Percentiles rank a stretch among this genome's conserved stretches.
phyloP scores from a whole-genome alignment of 37 sponge, comb jelly and placozoan species.

The Ephydatia muelleri region DNA sequence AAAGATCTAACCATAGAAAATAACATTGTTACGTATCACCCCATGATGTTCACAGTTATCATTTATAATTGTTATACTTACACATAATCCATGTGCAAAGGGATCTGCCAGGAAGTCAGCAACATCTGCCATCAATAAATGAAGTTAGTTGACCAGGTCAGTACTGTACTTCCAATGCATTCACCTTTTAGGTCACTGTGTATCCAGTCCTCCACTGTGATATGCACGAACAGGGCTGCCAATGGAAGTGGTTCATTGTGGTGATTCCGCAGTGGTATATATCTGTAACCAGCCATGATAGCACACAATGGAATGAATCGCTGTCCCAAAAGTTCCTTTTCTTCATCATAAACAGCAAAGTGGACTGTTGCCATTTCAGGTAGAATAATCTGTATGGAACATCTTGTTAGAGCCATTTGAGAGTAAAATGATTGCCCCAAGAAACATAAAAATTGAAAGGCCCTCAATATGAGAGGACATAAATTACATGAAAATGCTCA shows the following conservation, averaged over 20 bases:
- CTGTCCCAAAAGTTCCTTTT: conserved; percentile 50
- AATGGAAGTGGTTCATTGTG: conserved; percentile 67
- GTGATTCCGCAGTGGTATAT: conserved; percentile 62
- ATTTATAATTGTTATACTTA: not conserved
- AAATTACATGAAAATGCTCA: not conserved
- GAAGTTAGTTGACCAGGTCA: not conserved
- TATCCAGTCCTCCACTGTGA: conserved; percentile 58
- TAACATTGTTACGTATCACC: too few relatives aligned
- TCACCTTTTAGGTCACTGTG: conserved; percentile 52
- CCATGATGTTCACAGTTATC: too few relatives aligned
- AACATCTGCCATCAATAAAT: not conserved
- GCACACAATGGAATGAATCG: conserved; percentile 64
- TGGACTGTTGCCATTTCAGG: conserved; percentile 69
- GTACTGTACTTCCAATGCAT: too few relatives aligned
- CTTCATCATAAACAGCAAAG: conserved; percentile 64
- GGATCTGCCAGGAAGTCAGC: not conserved
- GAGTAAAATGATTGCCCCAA: too few relatives aligned
- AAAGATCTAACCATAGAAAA: too few relatives aligned
- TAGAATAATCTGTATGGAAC: conserved; percentile 46
- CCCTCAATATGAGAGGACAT: too few relatives aligned
- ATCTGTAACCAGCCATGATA: conserved; percentile 67
- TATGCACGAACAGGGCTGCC: conserved; percentile 68
- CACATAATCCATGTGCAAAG: not conserved
- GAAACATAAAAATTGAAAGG: too few relatives aligned
- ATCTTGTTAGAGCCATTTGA: too few relatives aligned